phyloP scores from a whole-genome alignment of 2,888 invertebrate species.

The Thalpophila matura region DNA sequence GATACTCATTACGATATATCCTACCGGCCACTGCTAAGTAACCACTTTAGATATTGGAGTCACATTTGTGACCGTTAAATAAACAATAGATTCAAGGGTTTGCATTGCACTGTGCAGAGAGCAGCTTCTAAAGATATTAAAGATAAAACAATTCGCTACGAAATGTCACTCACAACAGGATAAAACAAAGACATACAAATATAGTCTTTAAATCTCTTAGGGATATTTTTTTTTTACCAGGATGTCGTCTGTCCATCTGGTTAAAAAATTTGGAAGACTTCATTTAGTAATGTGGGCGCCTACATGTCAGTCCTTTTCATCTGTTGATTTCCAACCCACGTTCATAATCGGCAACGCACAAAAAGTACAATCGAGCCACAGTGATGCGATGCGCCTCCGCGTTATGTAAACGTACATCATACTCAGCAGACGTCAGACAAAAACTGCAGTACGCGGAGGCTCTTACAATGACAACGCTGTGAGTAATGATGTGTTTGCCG shows the following conservation, averaged over 20 bases:
- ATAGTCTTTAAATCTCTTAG: no score
- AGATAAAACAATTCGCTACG: constrained; percentile 16
- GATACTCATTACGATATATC: constrained; percentile 75
- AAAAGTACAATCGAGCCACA: constrained; percentile 38
- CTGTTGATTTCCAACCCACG: constrained; percentile 35
- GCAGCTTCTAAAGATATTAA: constrained; percentile 14
- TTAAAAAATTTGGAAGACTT: constrained; percentile 33
- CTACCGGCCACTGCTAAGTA: constrained; percentile 61
- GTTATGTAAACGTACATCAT: constrained; percentile 47
- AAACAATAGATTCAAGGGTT: constrained; percentile 22
- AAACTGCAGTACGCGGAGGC: constrained; percentile 47
- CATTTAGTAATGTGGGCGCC: constrained; percentile 36
- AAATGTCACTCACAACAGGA: constrained; percentile 15
- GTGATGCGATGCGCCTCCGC: constrained; percentile 33
- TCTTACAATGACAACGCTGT: constrained; percentile 52
- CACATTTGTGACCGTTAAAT: constrained; percentile 30
- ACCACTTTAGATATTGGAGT: constrained; percentile 54
- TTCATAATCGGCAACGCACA: constrained; percentile 45
- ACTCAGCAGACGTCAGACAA: constrained; percentile 43
- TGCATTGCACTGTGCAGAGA: background rate
- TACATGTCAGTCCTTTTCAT: constrained; percentile 38
- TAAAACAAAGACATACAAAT: no score
- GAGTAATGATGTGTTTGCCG: constrained; percentile 63
- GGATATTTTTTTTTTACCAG: constrained; percentile 15
- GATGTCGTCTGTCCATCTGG: constrained; percentile 28